Percentiles rank a stretch among this genome's conserved stretches.
These are phyloP conservation scores for Bombus waltoni DNA, from an alignment of 1,140 invertebrate genomes.

Conservation along the genomic window DNA sequence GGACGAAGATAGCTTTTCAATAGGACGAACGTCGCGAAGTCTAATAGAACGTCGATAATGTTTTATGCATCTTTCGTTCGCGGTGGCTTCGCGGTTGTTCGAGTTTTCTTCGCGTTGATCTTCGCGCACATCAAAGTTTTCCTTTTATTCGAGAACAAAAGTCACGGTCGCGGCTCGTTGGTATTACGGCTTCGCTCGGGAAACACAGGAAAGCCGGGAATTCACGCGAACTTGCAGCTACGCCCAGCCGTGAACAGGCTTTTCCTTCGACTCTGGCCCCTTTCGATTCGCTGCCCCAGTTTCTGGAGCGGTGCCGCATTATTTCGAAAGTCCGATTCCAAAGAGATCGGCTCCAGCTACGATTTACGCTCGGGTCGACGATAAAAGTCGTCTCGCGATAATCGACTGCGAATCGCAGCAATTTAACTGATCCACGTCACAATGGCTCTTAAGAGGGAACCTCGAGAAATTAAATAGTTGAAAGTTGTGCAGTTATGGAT, in stretches of 20 bases:
- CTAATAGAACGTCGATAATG: conserved; percentile 26
- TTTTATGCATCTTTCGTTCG: conserved; percentile 28
- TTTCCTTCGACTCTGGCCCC: background rate
- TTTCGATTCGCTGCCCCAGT: background rate
- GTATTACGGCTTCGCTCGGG: background rate
- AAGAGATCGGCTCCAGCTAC: background rate
- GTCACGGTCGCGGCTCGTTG: background rate
- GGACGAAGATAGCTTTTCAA: conserved; percentile 12
- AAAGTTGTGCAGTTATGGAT: background rate
- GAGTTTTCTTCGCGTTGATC: conserved; percentile 14
- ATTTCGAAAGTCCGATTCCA: background rate
- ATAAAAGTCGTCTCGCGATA: background rate
- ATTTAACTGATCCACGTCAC: background rate
- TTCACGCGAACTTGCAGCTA: background rate
- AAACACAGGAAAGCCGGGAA: background rate
- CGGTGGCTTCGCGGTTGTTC: background rate
- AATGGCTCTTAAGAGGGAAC: background rate
- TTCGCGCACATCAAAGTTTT: conserved; percentile 1
- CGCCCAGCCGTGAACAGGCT: background rate
- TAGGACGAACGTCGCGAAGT: background rate
- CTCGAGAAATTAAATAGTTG: background rate
- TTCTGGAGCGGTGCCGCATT: background rate
- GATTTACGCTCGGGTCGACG: background rate
- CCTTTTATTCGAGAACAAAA: conserved; percentile 26
- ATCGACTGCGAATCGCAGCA: background rate